These are phyloP conservation scores for Drosophila maculinotata DNA, from an alignment of 2,888 invertebrate species.

Conservation along the genomic window DNA sequence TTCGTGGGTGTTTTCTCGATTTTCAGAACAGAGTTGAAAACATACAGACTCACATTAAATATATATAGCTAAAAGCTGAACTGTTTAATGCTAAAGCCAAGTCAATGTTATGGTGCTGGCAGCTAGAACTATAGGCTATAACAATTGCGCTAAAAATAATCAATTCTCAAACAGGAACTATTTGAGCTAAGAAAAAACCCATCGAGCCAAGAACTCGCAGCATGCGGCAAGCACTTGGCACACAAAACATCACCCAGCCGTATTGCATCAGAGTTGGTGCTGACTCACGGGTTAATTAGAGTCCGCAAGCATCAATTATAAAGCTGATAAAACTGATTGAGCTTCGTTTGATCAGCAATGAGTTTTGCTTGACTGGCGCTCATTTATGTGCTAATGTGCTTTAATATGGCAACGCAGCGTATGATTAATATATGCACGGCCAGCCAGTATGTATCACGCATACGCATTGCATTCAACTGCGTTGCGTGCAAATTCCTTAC, in stretches of 20 bases:
- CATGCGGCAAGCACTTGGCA: slow-evolving; percentile 31
- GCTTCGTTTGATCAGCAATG: slow-evolving; percentile 20
- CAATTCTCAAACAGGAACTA: slow-evolving; percentile 62
- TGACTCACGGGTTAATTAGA: slow-evolving; percentile 58
- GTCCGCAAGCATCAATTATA: slow-evolving; percentile 59
- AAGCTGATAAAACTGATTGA: slow-evolving; percentile 36
- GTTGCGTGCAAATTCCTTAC: slow-evolving; percentile 59
- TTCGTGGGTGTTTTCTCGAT: too few relatives aligned
- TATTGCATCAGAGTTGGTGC: slow-evolving; percentile 30
- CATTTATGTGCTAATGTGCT: slow-evolving; percentile 60
- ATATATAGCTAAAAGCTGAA: not conserved
- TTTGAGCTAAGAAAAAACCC: slow-evolving; percentile 60
- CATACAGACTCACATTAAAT: too few relatives aligned
- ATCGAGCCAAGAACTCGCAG: slow-evolving; percentile 21
- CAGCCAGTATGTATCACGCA: slow-evolving; percentile 36
- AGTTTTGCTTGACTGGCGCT: slow-evolving; percentile 15
- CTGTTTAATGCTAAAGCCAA: slow-evolving; percentile 18
- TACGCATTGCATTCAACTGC: slow-evolving; percentile 45
- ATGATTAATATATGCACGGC: slow-evolving; percentile 53
- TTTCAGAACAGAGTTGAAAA: too few relatives aligned
- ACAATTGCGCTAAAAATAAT: slow-evolving; percentile 50
- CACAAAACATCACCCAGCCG: slow-evolving; percentile 1
- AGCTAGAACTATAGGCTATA: slow-evolving; percentile 3
- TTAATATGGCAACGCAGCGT: slow-evolving; percentile 59
- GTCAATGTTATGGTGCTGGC: not conserved